Conservation (phyloP, 2,888 invertebrate species). For the Xylophagus ater region DNA sequence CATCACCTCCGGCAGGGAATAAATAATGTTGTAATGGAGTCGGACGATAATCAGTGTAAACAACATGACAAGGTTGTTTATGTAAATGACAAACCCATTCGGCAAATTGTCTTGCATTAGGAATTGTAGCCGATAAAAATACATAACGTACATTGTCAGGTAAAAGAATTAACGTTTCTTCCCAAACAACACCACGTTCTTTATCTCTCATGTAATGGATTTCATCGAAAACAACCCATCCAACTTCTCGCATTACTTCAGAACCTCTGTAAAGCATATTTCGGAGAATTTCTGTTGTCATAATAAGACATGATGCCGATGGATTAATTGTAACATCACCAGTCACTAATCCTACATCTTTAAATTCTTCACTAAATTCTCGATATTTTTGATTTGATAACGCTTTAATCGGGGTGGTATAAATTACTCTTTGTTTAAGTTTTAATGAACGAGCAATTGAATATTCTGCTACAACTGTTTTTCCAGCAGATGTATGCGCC, state of each 20-base stretch:
- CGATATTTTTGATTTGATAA: slow-evolving; percentile 98
- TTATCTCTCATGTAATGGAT: slow-evolving; percentile 99
- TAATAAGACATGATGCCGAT: slow-evolving; percentile 92
- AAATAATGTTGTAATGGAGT: slow-evolving; percentile 97
- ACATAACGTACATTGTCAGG: slow-evolving; percentile 98
- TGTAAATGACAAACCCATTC: slow-evolving; percentile 93
- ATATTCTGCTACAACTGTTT: slow-evolving; percentile 98
- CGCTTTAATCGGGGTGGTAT: slow-evolving; percentile 99
- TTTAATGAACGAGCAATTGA: slow-evolving; percentile 90
- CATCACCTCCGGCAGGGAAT: slow-evolving; percentile 92
- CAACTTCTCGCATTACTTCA: slow-evolving; percentile 97
- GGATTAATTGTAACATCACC: slow-evolving; percentile 99
- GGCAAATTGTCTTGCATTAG: slow-evolving; percentile 93
- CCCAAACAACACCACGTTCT: slow-evolving; percentile 97
- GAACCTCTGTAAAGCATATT: slow-evolving; percentile 98
- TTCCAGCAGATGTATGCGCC: slow-evolving; percentile 98
- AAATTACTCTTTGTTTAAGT: slow-evolving; percentile 95
- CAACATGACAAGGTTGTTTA: slow-evolving; percentile 95
- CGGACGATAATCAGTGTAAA: slow-evolving; percentile 96
- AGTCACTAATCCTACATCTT: slow-evolving; percentile 95
- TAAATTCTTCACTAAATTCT: slow-evolving; percentile 93
- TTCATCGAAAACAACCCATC: slow-evolving; percentile 99
- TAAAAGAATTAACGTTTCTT: slow-evolving; percentile 89
- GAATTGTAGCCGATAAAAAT: slow-evolving; percentile 97
- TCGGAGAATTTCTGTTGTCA: slow-evolving; percentile 99